Percentiles rank a stretch among this genome's conserved stretches.
phyloP scores from a whole-genome alignment of 2,797 vertebrate species.

The Sebastes goodei region DNA sequence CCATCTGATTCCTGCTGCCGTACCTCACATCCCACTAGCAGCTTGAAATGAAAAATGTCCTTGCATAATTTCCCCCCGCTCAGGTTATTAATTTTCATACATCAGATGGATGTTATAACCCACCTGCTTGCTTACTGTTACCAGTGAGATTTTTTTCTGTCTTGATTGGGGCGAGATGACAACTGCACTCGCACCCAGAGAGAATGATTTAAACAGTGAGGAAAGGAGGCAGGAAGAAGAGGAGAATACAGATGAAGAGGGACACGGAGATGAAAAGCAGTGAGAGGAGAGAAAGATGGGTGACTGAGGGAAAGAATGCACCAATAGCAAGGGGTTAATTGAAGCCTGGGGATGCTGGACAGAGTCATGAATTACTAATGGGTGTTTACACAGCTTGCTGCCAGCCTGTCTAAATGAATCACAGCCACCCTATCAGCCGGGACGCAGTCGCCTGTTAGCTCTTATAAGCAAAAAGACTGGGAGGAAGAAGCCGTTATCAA shows the following conservation, averaged over 20 bases:
- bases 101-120: slow-evolving; percentile 11
- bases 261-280: slow-evolving; percentile 28
- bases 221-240: slow-evolving; percentile 20
- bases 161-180: slow-evolving; percentile 35
- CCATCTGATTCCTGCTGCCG: not conserved
- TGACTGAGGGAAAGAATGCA: slow-evolving; percentile 48
- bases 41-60: slow-evolving; percentile 16
- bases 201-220: slow-evolving; percentile 23
- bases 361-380: slow-evolving; percentile 82
- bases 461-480: slow-evolving; percentile 34
- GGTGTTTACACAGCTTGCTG: slow-evolving; percentile 80
- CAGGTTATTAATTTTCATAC: slow-evolving; percentile 36
- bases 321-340: slow-evolving; percentile 76
- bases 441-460: slow-evolving; percentile 57
- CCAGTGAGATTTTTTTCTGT: not conserved
- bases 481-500: slow-evolving; percentile 53
- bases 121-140: slow-evolving; percentile 29
- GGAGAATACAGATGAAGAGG: slow-evolving; percentile 48
- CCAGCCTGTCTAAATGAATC: slow-evolving; percentile 78
- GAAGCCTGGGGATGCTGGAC: slow-evolving; percentile 75
- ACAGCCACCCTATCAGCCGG: slow-evolving; percentile 62
- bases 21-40: not conserved
- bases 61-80: slow-evolving; percentile 27
- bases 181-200: slow-evolving; percentile 6
- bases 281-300: slow-evolving; percentile 25